Percentiles rank a stretch among this genome's conserved stretches.
phyloP scores from a whole-genome alignment of 2,797 vertebrate species.

The Oophaga sylvatica region DNA sequence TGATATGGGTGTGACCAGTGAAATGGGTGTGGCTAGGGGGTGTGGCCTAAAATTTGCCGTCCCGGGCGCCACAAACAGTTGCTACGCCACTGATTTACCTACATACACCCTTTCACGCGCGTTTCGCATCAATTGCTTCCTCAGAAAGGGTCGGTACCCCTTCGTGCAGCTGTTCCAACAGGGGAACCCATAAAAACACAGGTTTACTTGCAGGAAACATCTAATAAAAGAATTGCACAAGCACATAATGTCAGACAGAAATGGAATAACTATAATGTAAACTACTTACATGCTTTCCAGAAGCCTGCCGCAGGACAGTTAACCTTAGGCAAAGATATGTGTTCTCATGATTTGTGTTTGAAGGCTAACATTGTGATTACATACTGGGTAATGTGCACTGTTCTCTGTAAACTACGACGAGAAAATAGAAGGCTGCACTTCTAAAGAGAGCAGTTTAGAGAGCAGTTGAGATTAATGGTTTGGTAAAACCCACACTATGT shows the following conservation, averaged over 20 bases:
- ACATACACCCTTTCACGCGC: too few species aligned
- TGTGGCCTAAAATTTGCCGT: too few species aligned
- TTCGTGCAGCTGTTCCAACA: too few species aligned
- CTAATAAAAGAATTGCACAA: neutral
- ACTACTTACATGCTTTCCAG: neutral
- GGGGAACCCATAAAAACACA: neutral
- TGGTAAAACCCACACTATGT: neutral
- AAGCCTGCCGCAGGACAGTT: neutral
- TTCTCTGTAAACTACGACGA: neutral
- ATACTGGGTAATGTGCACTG: conserved; percentile 5
- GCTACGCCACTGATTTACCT: too few species aligned
- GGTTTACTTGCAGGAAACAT: neutral
- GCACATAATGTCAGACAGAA: neutral
- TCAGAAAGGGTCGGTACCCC: too few species aligned
- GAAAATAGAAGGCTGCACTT: neutral
- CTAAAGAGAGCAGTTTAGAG: neutral
- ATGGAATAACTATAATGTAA: conserved; percentile 1
- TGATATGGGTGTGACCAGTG: too few species aligned
- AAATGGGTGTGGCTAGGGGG: too few species aligned
- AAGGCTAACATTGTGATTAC: neutral
- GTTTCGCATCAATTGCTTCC: too few species aligned
- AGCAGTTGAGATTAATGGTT: neutral
- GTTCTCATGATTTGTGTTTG: conserved; percentile 14
- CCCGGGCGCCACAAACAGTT: too few species aligned
- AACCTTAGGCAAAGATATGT: neutral